Evolutionary conservation across 2,888 invertebrate species (phyloP).

Genomic region (Chymomyza caudatula): DNA sequence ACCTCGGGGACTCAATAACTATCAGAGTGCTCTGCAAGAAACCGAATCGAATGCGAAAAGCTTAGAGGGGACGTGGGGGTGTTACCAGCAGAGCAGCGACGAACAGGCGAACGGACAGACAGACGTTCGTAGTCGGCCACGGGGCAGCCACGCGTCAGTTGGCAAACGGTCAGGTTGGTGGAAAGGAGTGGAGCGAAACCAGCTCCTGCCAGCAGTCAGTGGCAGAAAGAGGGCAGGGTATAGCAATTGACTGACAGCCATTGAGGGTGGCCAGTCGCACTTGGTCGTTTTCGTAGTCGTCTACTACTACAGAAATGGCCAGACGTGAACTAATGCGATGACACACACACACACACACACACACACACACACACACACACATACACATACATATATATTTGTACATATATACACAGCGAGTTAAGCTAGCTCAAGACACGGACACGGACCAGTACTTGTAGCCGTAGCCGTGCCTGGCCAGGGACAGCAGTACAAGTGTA

Average conservation of each 20-base stretch:
- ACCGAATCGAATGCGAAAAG: slow-evolving; percentile 52
- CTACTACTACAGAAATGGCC: not conserved
- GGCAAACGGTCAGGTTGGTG: slow-evolving; percentile 11
- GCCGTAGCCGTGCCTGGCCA: not conserved
- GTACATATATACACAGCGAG: not conserved
- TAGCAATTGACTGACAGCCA: slow-evolving; percentile 2
- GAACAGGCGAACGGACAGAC: not conserved
- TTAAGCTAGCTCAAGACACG: not conserved
- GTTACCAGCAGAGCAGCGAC: not conserved
- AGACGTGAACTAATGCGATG: slow-evolving; percentile 7
- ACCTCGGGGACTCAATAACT: slow-evolving; percentile 66
- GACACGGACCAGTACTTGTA: not conserved
- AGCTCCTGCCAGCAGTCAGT: no score
- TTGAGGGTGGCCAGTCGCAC: not conserved
- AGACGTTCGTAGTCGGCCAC: slow-evolving; percentile 29
- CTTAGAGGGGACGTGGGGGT: no score
- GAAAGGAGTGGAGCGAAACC: slow-evolving; percentile 1
- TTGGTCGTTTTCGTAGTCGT: not conserved
- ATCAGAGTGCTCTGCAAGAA: slow-evolving; percentile 60
- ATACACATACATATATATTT: not conserved
- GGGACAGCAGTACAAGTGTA: not conserved
- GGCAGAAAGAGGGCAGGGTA: not conserved
- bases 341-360: not conserved
- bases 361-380: not conserved
- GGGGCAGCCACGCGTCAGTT: slow-evolving; percentile 48